A percentile compares a stretch with the other conserved stretches of the same genome.
Conservation (phyloP, 2,113 vertebrate species). For the Todiramphus saurophagus region DNA sequence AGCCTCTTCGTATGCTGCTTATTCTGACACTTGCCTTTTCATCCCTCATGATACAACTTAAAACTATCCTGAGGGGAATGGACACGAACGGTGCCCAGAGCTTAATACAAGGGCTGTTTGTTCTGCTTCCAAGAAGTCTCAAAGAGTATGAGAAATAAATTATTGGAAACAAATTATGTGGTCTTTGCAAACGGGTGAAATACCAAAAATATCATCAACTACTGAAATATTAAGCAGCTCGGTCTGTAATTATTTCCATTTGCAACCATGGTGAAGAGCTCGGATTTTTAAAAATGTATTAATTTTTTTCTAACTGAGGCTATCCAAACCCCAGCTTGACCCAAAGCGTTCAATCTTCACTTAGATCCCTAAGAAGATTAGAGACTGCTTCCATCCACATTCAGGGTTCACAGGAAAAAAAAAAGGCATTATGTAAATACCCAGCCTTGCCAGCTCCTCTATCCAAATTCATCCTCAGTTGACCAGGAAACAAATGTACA, state of each 20-base stretch:
- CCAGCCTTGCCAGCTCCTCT: conserved; percentile 33
- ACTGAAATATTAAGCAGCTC: background rate
- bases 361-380: conserved; percentile 66
- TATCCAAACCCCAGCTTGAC: conserved; percentile 37
- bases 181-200: background rate
- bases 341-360: conserved; percentile 57
- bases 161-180: background rate
- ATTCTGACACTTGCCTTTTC: background rate
- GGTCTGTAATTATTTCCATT: background rate
- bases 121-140: conserved; percentile 6
- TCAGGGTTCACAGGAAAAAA: conserved; percentile 30
- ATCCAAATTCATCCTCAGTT: conserved; percentile 36
- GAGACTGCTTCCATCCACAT: conserved; percentile 50
- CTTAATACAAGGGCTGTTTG: background rate
- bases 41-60: background rate
- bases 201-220: background rate
- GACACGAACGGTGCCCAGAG: background rate
- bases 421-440: conserved; percentile 62
- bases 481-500: conserved; percentile 20
- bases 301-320: background rate
- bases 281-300: background rate
- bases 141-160: background rate
- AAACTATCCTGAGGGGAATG: background rate
- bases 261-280: background rate
- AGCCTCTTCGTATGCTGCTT: background rate